Evolutionary conservation across 2,888 invertebrate genomes (phyloP).

Genomic region (Celastrina argiolus): DNA sequence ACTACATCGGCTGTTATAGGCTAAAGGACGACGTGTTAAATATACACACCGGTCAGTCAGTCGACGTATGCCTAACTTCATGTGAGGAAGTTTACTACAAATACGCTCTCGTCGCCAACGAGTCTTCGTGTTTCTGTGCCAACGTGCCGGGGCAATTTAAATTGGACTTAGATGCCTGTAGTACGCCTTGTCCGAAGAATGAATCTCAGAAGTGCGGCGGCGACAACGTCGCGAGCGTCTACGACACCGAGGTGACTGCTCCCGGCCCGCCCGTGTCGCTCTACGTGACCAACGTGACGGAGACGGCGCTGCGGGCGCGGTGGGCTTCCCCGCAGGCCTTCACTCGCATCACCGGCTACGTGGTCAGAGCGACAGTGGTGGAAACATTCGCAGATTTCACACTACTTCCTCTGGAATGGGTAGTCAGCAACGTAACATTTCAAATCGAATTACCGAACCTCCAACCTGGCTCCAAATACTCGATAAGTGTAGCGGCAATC

Average conservation of each 20-base stretch:
- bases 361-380: slow-evolving; percentile 73
- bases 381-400: slow-evolving; percentile 77
- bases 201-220: slow-evolving; percentile 83
- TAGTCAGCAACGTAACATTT: slow-evolving; percentile 77
- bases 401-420: slow-evolving; percentile 74
- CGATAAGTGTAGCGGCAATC: slow-evolving; percentile 83
- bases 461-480: slow-evolving; percentile 86
- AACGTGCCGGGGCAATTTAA: slow-evolving; percentile 63
- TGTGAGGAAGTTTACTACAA: slow-evolving; percentile 70
- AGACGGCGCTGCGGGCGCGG: slow-evolving; percentile 78
- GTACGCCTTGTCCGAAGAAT: slow-evolving; percentile 79
- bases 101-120: slow-evolving; percentile 64
- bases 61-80: slow-evolving; percentile 65
- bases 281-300: slow-evolving; percentile 76
- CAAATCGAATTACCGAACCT: slow-evolving; percentile 79
- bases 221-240: slow-evolving; percentile 80
- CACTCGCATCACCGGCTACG: slow-evolving; percentile 73
- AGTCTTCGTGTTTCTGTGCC: slow-evolving; percentile 67
- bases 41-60: slow-evolving; percentile 68
- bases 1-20: slow-evolving; percentile 65
- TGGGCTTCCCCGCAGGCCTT: slow-evolving; percentile 79
- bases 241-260: slow-evolving; percentile 80
- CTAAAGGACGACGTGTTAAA: slow-evolving; percentile 57
- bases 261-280: slow-evolving; percentile 84
- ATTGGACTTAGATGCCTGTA: slow-evolving; percentile 67